Evolutionary conservation across 2,113 vertebrate species (phyloP).

Genomic region (Onychorhynchus coronatus): DNA sequence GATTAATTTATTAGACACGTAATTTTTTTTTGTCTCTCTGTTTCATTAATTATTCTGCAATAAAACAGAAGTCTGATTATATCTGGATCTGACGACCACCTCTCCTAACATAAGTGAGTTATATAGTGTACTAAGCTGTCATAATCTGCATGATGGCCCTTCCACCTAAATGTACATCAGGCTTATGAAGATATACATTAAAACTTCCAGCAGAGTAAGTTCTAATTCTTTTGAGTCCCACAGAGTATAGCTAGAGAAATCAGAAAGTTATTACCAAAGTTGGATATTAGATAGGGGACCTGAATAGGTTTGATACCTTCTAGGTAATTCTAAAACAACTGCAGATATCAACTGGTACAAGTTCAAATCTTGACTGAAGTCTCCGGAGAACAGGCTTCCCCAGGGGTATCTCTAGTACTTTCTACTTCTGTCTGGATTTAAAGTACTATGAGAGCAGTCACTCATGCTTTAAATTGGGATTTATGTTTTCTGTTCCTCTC

Average conservation of each 20-base stretch:
- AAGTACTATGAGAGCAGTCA: not conserved
- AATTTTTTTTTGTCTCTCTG: not conserved
- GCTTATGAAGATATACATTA: not conserved
- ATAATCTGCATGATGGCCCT: not conserved
- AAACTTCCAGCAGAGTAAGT: not conserved
- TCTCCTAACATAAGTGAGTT: not conserved
- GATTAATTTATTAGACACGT: conserved; percentile 53
- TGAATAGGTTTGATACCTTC: not conserved
- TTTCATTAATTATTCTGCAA: conserved; percentile 56
- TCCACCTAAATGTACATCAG: not conserved
- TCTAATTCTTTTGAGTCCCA: not conserved
- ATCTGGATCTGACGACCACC: not conserved
- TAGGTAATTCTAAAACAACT: not conserved
- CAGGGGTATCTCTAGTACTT: not conserved
- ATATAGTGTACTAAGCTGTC: not conserved
- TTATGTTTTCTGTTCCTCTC: conserved; percentile 19
- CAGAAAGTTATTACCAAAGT: not conserved
- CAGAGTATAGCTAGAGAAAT: not conserved
- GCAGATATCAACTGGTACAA: not conserved
- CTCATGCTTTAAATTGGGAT: conserved; percentile 51
- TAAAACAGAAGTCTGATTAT: conserved; percentile 17
- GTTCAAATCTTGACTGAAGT: not conserved
- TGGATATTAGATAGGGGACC: not conserved
- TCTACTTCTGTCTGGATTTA: not conserved
- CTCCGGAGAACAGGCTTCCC: not conserved